Conservation (phyloP, 2,888 invertebrate genomes). For the Suillia variegata region DNA sequence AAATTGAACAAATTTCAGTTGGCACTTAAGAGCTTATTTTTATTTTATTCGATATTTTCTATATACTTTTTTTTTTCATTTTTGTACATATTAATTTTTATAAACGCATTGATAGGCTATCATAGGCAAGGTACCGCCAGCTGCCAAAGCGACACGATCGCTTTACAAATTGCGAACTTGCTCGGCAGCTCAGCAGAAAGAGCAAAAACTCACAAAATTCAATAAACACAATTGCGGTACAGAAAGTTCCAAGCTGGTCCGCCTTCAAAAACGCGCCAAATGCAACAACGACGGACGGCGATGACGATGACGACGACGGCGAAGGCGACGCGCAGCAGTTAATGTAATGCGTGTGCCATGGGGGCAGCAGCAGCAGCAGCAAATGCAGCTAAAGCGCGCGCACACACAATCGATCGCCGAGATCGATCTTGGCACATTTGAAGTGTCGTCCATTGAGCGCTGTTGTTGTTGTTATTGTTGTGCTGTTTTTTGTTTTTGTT, state of each 20-base stretch:
- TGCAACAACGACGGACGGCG: slow-evolving; percentile 20
- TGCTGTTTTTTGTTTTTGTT: not conserved
- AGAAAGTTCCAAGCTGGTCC: slow-evolving; percentile 1
- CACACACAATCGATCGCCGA: slow-evolving; percentile 20
- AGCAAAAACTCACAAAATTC: not conserved
- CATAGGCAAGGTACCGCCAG: not conserved
- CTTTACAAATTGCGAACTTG: slow-evolving; percentile 2
- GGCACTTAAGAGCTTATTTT: not conserved
- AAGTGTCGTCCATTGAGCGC: slow-evolving; percentile 44
- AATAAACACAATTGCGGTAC: not conserved
- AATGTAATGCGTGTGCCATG: slow-evolving; percentile 15
- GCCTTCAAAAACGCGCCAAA: slow-evolving; percentile 9
- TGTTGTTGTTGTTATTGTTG: not conserved
- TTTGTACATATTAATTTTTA: not conserved
- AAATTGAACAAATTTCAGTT: not conserved
- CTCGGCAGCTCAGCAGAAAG: not conserved
- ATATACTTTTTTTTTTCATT: no score
- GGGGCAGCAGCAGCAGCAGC: no score
- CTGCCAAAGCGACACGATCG: not conserved
- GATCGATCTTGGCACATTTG: slow-evolving; percentile 54
- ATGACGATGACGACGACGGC: not conserved
- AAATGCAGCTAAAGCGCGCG: slow-evolving; percentile 1
- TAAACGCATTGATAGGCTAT: not conserved
- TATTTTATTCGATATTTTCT: no score
- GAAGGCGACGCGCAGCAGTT: not conserved